Evolutionary conservation across 2,888 invertebrate species (phyloP), one percentile per base, ranked within the genome.

Genomic region (Ryuthela nishihirai): DNA sequence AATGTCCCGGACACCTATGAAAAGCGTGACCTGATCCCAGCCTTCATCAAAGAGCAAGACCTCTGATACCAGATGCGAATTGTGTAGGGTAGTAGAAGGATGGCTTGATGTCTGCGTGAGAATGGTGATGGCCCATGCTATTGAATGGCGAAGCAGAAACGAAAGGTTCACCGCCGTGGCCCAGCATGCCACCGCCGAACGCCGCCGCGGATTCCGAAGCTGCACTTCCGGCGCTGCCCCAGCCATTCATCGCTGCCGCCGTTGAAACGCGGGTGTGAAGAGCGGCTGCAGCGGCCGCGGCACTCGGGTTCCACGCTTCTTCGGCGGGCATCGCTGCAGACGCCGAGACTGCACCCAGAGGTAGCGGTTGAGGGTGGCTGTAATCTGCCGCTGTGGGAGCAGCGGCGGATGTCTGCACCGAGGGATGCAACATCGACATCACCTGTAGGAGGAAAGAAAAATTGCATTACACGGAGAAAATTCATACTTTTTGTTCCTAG

Each of bases 71-170:
- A 4, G 67, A 17, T 2, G 60, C 50, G 26, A 67, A 68, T 35
- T 68, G 68, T 32, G 66, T 66, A 7, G 67, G 42, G 36, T 67
- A 67, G 36, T 67, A 67, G 20, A 66, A 66, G 15, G 67, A 59
- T 9, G 66, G 55, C 29, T 68, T 68, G 35, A 68, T 54, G 35
- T 66, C 68, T 36, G 54, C 24, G 35, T 61, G 49, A 36, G 60
- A 54, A 21, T 59, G 47, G 6, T 59, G 52, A 52, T 65, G 64
- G 6, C 61, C 42, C 64, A 66, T 63, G 45, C 54, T 49, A 52
- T 66, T 66, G 42, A 64, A 66, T 10, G 62, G 26, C 10, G 43
- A 41, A 6, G 46, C 12, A 7, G 56, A 35, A 3, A 53, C 44
- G 55, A 63, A 66, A 2, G 62, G 61, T 10, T 66, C 66, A 6